Evolutionary conservation across 2,888 invertebrate species (phyloP), one percentile per base, ranked within the genome.

Genomic region (Eucriotettix oculatus): DNA sequence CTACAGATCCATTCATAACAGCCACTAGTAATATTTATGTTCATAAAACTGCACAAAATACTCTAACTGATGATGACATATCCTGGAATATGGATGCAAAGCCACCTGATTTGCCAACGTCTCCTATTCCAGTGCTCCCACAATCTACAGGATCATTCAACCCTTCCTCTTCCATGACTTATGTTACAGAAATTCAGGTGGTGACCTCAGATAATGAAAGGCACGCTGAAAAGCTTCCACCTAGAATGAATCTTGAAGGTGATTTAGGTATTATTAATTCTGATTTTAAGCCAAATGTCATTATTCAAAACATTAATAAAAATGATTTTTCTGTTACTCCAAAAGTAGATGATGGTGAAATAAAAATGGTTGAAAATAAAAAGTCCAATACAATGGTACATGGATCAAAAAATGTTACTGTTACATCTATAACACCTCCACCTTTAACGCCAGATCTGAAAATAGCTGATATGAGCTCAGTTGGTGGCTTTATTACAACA

Each of bases 131-230:
- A 48, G 58, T 62, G 16, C 52, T 62, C 29, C 42, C 52, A 48
- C 61, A 59, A n/a, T n/a, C 61, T 16, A 16, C 57, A 16, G 43
- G 54, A 42, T 64, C 67, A 64, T 61, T 67, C 55, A 63, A 66
- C 69, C 43, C 66, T 67, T 69, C 72, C 0, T 73, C 74, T 12
- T 73, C 73, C 44, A 71, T 78, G 67, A 82, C 83, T 41, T 86
- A 85, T 68, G 78, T 87, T 43, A 87, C 86, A 52, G 87, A 87
- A 73, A 87, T 87, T 61, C 84, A 86, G 72, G 86, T 86, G 0
- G 73, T 80, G 1, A 71, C 68, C 52, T 67, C 67, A 17, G 58
- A 57, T 42, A 58, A 54, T 40, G 55, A 16, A 40, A 61, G 52
- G 16, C 29, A 29, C 7, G 29, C 29, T 29, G 29, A 29, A 29